Conservation (phyloP, 1,140 invertebrate genomes). For the Zophobas atratus region DNA sequence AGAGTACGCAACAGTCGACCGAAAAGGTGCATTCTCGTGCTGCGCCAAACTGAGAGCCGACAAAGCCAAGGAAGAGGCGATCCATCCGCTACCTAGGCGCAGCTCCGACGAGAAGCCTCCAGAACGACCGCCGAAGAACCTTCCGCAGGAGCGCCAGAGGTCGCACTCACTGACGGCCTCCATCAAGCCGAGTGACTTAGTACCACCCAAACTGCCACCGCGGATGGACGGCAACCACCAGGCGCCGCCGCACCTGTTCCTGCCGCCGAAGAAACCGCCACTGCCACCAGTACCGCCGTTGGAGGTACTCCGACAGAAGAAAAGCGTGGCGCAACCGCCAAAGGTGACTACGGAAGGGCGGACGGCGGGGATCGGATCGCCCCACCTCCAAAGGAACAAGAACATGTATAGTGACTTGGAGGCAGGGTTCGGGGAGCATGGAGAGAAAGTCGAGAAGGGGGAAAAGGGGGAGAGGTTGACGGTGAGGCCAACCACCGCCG, state of each 20-base stretch:
- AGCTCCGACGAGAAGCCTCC: slow-evolving; percentile 72
- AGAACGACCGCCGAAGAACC: slow-evolving; percentile 76
- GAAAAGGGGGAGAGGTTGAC: slow-evolving; percentile 27
- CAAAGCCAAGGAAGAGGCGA: slow-evolving; percentile 69
- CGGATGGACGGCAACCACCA: slow-evolving; percentile 70
- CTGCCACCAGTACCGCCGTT: slow-evolving; percentile 78
- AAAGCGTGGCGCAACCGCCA: slow-evolving; percentile 52
- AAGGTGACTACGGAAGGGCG: slow-evolving; percentile 67
- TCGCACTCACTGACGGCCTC: slow-evolving; percentile 70
- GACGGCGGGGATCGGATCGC: slow-evolving; percentile 74
- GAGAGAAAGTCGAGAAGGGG: no score
- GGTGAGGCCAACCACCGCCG: slow-evolving; percentile 59
- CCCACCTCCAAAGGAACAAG: slow-evolving; percentile 72
- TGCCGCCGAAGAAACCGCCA: slow-evolving; percentile 80
- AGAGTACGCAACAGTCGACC: slow-evolving; percentile 78
- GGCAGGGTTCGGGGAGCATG: slow-evolving; percentile 51
- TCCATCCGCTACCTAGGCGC: slow-evolving; percentile 73
- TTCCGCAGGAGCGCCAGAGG: slow-evolving; percentile 71
- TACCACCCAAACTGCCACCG: slow-evolving; percentile 71
- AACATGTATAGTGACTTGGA: slow-evolving; percentile 72
- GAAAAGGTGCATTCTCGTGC: slow-evolving; percentile 78
- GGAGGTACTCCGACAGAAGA: slow-evolving; percentile 69
- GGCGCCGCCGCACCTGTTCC: slow-evolving; percentile 73
- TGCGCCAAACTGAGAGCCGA: slow-evolving; percentile 74
- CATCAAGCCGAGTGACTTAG: slow-evolving; percentile 53